Evolutionary conservation across 2,888 invertebrate genomes (phyloP).

Genomic region (Dolomedes plantarius): DNA sequence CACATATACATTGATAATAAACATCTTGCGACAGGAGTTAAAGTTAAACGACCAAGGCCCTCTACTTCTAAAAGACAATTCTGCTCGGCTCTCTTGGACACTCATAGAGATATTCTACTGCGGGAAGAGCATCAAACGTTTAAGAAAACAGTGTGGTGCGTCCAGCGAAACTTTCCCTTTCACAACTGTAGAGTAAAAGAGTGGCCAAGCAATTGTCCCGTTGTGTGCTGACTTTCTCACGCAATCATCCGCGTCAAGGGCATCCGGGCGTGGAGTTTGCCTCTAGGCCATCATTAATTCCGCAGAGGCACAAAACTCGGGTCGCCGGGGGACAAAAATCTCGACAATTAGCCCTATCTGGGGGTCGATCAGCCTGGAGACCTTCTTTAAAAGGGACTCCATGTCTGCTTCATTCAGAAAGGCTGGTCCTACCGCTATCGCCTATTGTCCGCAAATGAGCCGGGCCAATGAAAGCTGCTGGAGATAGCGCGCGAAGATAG

Average conservation of each 20-base stretch:
- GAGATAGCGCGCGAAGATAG: conserved; percentile 61
- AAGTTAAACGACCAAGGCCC: no score
- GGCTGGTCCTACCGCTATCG: conserved; percentile 41
- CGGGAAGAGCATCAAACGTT: no score
- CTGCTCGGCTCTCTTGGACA: no score
- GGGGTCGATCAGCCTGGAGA: conserved; percentile 45
- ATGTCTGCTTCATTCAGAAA: conserved; percentile 56
- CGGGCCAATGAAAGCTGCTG: conserved; percentile 35
- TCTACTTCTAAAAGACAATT: no score
- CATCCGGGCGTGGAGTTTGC: conserved; percentile 61
- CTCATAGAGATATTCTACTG: no score
- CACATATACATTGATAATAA: no score
- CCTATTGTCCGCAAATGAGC: conserved; percentile 68
- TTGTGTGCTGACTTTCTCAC: conserved; percentile 46
- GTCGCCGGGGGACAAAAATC: conserved; percentile 67
- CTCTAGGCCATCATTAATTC: conserved; percentile 64
- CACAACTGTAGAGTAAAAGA: neutral
- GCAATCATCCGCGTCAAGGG: conserved; percentile 63
- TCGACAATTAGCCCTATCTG: conserved; percentile 69
- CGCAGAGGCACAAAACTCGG: conserved; percentile 62
- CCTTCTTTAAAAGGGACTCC: conserved; percentile 35
- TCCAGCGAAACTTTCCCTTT: neutral
- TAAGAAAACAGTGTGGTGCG: no score
- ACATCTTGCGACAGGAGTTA: no score
- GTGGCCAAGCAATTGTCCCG: conserved; percentile 9